Conservation (phyloP, 2,888 invertebrate species). For the Malthinus seriepunctatus region DNA sequence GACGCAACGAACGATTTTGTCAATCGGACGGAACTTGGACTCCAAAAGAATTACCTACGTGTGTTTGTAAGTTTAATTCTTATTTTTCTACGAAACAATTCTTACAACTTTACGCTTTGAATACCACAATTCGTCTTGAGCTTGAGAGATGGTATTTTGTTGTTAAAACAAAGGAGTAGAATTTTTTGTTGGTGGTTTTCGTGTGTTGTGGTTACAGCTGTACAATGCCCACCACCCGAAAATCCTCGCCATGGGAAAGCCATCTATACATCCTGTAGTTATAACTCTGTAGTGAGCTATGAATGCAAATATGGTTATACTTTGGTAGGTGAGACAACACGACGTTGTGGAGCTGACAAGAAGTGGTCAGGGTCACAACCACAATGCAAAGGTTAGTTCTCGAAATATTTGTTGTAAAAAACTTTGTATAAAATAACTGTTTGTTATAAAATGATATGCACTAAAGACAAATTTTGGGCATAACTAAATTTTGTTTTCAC, state of each 20-base stretch:
- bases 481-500: neutral
- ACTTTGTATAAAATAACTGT: neutral
- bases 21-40: constrained; percentile 92
- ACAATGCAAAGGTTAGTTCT: constrained; percentile 78
- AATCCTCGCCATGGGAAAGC: constrained; percentile 93
- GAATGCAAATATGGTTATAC: constrained; percentile 95
- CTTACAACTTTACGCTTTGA: neutral
- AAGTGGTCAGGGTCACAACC: constrained; percentile 95
- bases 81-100: neutral
- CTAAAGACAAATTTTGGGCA: neutral
- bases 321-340: constrained; percentile 85
- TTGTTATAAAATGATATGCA: neutral
- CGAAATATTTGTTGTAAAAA: neutral
- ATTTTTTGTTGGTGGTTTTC: constrained; percentile 43
- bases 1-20: constrained; percentile 83
- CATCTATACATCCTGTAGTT: constrained; percentile 88
- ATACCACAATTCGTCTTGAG: neutral
- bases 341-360: constrained; percentile 91
- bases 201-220: constrained; percentile 77
- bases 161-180: constrained; percentile 2
- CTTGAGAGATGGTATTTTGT: neutral
- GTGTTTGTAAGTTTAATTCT: constrained; percentile 79
- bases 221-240: constrained; percentile 90
- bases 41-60: constrained; percentile 86
- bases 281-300: constrained; percentile 94